Percentiles rank a stretch among this genome's conserved stretches.
These are phyloP conservation scores for Hemithea aestivaria DNA, from an alignment of 2,888 invertebrate species.

Conservation along the genomic window DNA sequence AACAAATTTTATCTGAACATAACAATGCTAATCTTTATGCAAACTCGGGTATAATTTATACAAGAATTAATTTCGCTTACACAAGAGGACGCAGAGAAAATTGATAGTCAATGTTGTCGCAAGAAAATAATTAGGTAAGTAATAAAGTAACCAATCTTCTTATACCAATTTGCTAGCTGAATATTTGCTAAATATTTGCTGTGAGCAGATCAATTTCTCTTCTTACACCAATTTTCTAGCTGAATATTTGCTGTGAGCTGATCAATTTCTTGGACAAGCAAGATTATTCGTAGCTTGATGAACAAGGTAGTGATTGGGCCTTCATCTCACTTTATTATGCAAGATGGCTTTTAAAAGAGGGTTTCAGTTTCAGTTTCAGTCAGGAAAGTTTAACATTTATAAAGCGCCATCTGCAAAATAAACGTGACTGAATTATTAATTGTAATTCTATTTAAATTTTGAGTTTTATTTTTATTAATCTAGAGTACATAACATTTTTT, in stretches of 20 bases:
- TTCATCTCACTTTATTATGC: slow-evolving; percentile 21
- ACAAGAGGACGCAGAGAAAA: slow-evolving; percentile 11
- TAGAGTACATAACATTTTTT: no score
- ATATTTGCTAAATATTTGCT: no score
- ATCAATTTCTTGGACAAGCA: slow-evolving; percentile 17
- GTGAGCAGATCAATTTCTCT: slow-evolving; percentile 11
- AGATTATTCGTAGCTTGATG: slow-evolving; percentile 6
- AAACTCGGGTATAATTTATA: slow-evolving; percentile 1
- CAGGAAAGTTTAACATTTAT: slow-evolving; percentile 20
- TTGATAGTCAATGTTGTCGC: slow-evolving; percentile 12
- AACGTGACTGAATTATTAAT: slow-evolving; percentile 20
- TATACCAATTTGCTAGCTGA: slow-evolving; percentile 19
- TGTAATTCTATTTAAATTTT: no score
- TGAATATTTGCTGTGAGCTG: slow-evolving; percentile 8
- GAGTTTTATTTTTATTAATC: no score
- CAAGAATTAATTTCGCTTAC: slow-evolving; percentile 15
- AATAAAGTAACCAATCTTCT: slow-evolving; percentile 1
- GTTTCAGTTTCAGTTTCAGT: no score
- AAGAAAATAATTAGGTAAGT: slow-evolving; percentile 19
- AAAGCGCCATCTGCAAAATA: slow-evolving; percentile 19
- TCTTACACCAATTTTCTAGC: slow-evolving; percentile 16
- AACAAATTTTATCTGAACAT: slow-evolving; percentile 12
- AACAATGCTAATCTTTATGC: slow-evolving; percentile 6
- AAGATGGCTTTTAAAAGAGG: slow-evolving; percentile 20
- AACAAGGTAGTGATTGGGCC: slow-evolving; percentile 1